A percentile compares a stretch with the other conserved stretches of the same genome.
These are phyloP conservation scores for Andrena fulva DNA, from an alignment of 2,888 invertebrate genomes.

Conservation along the genomic window DNA sequence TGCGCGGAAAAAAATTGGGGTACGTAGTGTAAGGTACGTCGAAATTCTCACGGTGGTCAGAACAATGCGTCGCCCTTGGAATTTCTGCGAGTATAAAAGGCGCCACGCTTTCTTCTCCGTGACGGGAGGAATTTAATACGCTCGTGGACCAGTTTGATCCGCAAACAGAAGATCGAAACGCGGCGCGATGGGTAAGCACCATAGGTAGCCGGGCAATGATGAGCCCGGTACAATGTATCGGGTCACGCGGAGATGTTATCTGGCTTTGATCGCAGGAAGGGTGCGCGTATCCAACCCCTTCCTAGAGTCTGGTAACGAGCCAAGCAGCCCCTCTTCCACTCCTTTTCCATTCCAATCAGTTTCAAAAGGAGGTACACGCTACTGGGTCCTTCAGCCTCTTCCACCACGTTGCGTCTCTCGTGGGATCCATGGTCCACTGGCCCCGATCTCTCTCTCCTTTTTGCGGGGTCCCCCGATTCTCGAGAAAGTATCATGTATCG, in stretches of 20 bases:
- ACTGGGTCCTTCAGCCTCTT: conserved; percentile 47
- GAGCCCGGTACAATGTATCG: conserved; percentile 71
- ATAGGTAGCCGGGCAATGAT: conserved; percentile 40
- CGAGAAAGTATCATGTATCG: conserved; percentile 79
- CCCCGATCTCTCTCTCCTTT: conserved; percentile 66
- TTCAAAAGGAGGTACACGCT: conserved; percentile 62
- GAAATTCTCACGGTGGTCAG: conserved; percentile 64
- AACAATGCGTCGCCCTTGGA: conserved; percentile 18
- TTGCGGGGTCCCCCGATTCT: conserved; percentile 48
- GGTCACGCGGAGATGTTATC: conserved; percentile 71
- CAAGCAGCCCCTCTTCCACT: conserved; percentile 59
- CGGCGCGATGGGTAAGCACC: conserved; percentile 43
- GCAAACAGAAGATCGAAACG: conserved; percentile 24
- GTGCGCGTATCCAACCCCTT: conserved; percentile 70
- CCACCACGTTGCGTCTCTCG: conserved; percentile 46
- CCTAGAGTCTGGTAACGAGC: conserved; percentile 67
- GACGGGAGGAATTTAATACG: conserved; percentile 55
- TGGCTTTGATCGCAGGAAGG: conserved; percentile 69
- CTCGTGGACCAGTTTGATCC: conserved; percentile 47
- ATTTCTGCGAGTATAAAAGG: conserved; percentile 11
- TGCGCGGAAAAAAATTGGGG: not conserved
- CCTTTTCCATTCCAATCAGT: conserved; percentile 75
- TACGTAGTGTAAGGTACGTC: conserved; percentile 3
- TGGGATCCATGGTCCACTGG: conserved; percentile 75
- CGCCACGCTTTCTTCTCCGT: conserved; percentile 14